Percentiles rank a stretch among this genome's conserved stretches.
These are phyloP conservation scores for Drosophila jambulina DNA, from an alignment of 1,140 invertebrate species.

Conservation along the genomic window DNA sequence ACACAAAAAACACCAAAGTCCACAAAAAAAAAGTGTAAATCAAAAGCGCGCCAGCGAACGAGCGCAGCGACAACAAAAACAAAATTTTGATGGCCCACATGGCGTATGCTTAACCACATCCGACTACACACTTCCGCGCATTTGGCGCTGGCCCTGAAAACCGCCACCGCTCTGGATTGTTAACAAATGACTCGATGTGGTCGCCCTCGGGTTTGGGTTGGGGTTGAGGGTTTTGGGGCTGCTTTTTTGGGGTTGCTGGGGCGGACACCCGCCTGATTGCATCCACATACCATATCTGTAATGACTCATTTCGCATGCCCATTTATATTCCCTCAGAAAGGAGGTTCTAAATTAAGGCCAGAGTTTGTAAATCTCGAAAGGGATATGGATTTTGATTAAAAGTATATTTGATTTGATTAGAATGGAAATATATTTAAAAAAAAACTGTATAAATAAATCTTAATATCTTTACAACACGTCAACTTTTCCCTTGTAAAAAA, in stretches of 20 bases:
- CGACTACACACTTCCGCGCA: constrained; percentile 82
- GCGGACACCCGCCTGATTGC: constrained; percentile 38
- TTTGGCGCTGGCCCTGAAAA: constrained; percentile 78
- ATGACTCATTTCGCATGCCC: constrained; percentile 80
- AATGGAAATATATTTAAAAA: too few relatives aligned
- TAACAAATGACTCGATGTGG: constrained; percentile 82
- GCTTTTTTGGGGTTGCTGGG: constrained; percentile 11
- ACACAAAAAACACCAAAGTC: constrained; percentile 34
- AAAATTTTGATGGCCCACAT: constrained; percentile 79
- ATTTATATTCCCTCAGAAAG: constrained; percentile 36
- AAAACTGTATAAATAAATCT: background rate
- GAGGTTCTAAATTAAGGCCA: background rate
- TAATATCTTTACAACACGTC: rapidly evolving
- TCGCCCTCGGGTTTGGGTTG: constrained; percentile 31
- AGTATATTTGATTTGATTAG: background rate
- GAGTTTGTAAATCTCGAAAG: background rate
- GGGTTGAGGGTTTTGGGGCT: constrained; percentile 4
- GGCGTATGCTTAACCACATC: constrained; percentile 83
- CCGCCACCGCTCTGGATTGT: constrained; percentile 75
- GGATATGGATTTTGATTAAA: background rate
- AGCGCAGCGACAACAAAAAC: constrained; percentile 48
- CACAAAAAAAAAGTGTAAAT: constrained; percentile 42
- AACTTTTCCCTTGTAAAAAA: background rate
- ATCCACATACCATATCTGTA: constrained; percentile 64
- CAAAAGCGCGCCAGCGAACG: constrained; percentile 19